Conservation (phyloP, 37 sponge, comb jelly and placozoan genomes). For the Geodia barretti region DNA sequence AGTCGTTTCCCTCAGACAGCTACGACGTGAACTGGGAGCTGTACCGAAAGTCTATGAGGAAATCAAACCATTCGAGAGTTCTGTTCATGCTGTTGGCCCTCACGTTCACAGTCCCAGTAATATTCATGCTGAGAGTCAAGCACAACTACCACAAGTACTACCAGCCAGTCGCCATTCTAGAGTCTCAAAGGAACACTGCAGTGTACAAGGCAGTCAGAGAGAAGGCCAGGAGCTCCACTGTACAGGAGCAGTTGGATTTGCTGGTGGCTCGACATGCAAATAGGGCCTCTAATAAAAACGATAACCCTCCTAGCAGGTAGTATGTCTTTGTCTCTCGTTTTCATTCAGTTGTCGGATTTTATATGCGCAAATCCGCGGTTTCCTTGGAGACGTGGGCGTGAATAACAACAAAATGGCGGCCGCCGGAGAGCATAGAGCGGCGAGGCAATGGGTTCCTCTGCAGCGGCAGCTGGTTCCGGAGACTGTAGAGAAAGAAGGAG, state of each 20-base stretch:
- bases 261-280: conserved; percentile 7
- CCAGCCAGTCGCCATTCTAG: conserved; percentile 3
- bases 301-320: not conserved
- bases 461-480: conserved; percentile 34
- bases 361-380: too few relatives aligned
- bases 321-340: too few relatives aligned
- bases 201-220: conserved; percentile 29
- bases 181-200: conserved; percentile 19
- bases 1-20: not conserved
- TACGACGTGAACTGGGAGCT: conserved; percentile 1
- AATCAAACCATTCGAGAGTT: conserved; percentile 12
- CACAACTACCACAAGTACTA: conserved; percentile 8
- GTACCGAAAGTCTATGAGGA: not conserved
- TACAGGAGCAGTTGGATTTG: conserved; percentile 44
- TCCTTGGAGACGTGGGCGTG: too few relatives aligned
- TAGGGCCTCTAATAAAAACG: not conserved
- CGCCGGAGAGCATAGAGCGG: not conserved
- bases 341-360: not conserved
- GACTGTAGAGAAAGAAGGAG: not conserved
- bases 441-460: conserved; percentile 21
- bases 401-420: not conserved
- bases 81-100: conserved; percentile 13
- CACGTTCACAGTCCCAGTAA: conserved; percentile 2
- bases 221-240: conserved; percentile 31
- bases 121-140: conserved; percentile 22